Conservation (phyloP, 1,140 invertebrate genomes). For the Camponotus floridanus region DNA sequence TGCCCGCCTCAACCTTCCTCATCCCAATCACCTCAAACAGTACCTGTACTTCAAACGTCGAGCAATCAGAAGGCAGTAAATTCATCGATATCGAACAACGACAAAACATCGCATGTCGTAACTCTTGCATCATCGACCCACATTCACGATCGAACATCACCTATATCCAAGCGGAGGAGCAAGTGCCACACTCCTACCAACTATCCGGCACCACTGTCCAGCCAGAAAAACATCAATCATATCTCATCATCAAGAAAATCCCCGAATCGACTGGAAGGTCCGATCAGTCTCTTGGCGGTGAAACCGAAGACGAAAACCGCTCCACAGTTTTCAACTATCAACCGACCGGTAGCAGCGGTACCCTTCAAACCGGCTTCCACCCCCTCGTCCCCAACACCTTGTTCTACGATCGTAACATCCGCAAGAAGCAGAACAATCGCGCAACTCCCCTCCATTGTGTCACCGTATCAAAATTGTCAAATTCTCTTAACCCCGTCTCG, state of each 20-base stretch:
- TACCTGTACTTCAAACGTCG: constrained; percentile 61
- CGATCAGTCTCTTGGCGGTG: constrained; percentile 49
- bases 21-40: constrained; percentile 80
- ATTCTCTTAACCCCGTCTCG: constrained; percentile 61
- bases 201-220: constrained; percentile 62
- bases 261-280: constrained; percentile 65
- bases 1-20: constrained; percentile 83
- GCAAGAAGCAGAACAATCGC: constrained; percentile 71
- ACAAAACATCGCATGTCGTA: constrained; percentile 55
- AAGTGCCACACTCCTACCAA: constrained; percentile 70
- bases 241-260: constrained; percentile 81
- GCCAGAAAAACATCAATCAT: constrained; percentile 76
- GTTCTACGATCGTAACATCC: constrained; percentile 63
- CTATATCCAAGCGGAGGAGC: constrained; percentile 71
- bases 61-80: constrained; percentile 56
- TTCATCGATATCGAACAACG: constrained; percentile 68
- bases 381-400: constrained; percentile 59
- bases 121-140: constrained; percentile 74
- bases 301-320: constrained; percentile 62
- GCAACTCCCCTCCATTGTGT: constrained; percentile 74
- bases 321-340: constrained; percentile 69
- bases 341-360: constrained; percentile 62
- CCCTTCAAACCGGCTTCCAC: constrained; percentile 62
- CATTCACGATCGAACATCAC: constrained; percentile 71
- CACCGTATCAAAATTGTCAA: constrained; percentile 63